Conservation (phyloP, 1,140 invertebrate genomes). For the Psilanteris sp. region DNA sequence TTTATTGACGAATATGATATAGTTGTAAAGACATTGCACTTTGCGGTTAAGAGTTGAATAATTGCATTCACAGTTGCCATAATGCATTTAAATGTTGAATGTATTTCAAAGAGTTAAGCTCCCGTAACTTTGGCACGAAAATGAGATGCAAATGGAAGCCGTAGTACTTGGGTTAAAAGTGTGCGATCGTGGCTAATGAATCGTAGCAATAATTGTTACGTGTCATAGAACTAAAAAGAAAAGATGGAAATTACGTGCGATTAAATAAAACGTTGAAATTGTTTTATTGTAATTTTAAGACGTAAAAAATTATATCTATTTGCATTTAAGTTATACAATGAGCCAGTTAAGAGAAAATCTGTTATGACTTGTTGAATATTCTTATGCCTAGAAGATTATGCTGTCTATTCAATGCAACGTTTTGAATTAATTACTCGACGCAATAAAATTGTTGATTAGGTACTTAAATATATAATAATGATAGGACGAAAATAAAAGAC, state of each 20-base stretch:
- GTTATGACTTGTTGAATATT: too few species aligned
- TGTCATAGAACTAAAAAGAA: slow-evolving; percentile 46
- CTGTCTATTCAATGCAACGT: too few species aligned
- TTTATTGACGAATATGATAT: slow-evolving; percentile 57
- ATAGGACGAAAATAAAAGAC: too few species aligned
- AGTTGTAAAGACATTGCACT: slow-evolving; percentile 56
- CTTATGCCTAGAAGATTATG: too few species aligned
- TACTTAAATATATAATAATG: too few species aligned
- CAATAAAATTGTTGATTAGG: too few species aligned
- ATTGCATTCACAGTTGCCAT: slow-evolving; percentile 60
- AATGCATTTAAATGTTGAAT: slow-evolving; percentile 58
- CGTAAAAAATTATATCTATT: slow-evolving; percentile 19
- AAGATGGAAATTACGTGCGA: slow-evolving; percentile 37
- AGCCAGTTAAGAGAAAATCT: slow-evolving; percentile 6
- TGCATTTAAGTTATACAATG: slow-evolving; percentile 24
- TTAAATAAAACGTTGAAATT: slow-evolving; percentile 40
- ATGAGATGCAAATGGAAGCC: slow-evolving; percentile 61
- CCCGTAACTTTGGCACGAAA: slow-evolving; percentile 55
- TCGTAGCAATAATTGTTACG: slow-evolving; percentile 59
- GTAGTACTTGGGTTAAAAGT: slow-evolving; percentile 56
- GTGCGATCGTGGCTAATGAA: slow-evolving; percentile 58
- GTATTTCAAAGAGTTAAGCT: slow-evolving; percentile 62
- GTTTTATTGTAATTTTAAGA: slow-evolving; percentile 12
- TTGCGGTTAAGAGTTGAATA: slow-evolving; percentile 60
- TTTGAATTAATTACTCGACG: too few species aligned